Conservation (phyloP, 2,888 invertebrate genomes). For the Pachycephus smyrnensis region DNA sequence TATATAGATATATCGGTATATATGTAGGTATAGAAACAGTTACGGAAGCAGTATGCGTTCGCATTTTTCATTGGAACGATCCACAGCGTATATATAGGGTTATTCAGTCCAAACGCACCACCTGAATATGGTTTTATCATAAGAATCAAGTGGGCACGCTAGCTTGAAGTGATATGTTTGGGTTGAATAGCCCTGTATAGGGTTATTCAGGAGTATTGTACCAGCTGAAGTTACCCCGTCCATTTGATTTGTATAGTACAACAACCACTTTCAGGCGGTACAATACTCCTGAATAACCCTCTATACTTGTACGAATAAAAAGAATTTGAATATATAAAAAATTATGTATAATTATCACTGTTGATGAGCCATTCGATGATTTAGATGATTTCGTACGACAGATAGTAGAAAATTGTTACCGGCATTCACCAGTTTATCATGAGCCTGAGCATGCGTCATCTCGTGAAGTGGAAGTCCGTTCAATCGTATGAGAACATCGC, state of each 20-base stretch:
- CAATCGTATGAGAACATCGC: constrained; percentile 38
- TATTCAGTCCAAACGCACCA: not conserved
- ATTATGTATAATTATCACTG: not conserved
- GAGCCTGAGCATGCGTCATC: constrained; percentile 37
- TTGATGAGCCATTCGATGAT: not conserved
- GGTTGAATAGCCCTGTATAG: too few relatives aligned
- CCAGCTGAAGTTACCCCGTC: not conserved
- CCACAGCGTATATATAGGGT: not conserved
- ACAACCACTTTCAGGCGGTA: not conserved
- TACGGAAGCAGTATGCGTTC: not conserved
- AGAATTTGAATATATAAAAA: not conserved
- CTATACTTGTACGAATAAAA: not conserved
- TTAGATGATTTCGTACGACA: constrained; percentile 27
- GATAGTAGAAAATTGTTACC: constrained; percentile 37
- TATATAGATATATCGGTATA: not conserved
- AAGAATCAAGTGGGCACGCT: not conserved
- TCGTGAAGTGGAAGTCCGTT: constrained; percentile 37
- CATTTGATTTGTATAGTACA: not conserved
- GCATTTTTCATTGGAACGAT: not conserved
- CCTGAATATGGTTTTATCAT: not conserved
- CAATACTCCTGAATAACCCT: not conserved
- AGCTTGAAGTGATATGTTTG: not conserved
- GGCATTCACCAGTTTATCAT: constrained; percentile 31
- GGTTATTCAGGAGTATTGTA: not conserved
- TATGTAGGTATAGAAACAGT: not conserved